These are phyloP conservation scores for Centropyge bicolor DNA, from an alignment of 2,797 vertebrate species.

Conservation along the genomic window DNA sequence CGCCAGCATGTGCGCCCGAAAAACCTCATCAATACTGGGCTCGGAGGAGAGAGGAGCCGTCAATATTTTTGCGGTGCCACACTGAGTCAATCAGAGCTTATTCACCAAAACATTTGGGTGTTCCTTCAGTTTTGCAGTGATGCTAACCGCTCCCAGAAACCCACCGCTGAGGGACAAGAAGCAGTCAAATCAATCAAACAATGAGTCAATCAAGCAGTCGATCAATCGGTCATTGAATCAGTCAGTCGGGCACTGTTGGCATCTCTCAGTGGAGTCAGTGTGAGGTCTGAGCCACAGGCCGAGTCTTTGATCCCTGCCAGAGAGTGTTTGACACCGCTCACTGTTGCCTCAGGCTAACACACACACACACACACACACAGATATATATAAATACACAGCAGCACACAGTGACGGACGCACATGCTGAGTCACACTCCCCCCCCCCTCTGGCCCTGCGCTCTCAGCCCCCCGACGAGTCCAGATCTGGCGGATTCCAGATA, in stretches of 20 bases:
- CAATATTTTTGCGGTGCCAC: constrained; percentile 3
- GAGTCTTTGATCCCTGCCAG: constrained; percentile 55
- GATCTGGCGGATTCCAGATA: constrained; percentile 44
- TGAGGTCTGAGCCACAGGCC: constrained; percentile 44
- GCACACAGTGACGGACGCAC: constrained; percentile 15
- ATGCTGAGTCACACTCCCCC: constrained; percentile 41
- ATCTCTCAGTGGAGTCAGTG: constrained; percentile 20
- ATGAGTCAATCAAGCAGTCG: constrained; percentile 40
- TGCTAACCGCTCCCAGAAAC: constrained; percentile 29
- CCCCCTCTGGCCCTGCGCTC: neutral
- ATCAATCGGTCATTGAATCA: constrained; percentile 38
- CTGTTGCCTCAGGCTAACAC: constrained; percentile 38
- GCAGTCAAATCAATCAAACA: constrained; percentile 50
- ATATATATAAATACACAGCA: constrained; percentile 1
- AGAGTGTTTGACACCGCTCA: constrained; percentile 54
- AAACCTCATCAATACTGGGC: constrained; percentile 19
- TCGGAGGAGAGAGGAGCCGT: neutral
- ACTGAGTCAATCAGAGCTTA: constrained; percentile 39
- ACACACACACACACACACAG: constrained; percentile 18
- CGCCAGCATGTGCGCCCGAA: constrained; percentile 35
- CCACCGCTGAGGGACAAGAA: constrained; percentile 63
- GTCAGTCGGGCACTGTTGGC: constrained; percentile 20
- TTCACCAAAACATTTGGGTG: constrained; percentile 41
- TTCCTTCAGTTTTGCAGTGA: constrained; percentile 36
- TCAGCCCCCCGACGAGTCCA: constrained; percentile 12